Conservation (phyloP, 2,888 invertebrate genomes). For the Leucania comma region DNA sequence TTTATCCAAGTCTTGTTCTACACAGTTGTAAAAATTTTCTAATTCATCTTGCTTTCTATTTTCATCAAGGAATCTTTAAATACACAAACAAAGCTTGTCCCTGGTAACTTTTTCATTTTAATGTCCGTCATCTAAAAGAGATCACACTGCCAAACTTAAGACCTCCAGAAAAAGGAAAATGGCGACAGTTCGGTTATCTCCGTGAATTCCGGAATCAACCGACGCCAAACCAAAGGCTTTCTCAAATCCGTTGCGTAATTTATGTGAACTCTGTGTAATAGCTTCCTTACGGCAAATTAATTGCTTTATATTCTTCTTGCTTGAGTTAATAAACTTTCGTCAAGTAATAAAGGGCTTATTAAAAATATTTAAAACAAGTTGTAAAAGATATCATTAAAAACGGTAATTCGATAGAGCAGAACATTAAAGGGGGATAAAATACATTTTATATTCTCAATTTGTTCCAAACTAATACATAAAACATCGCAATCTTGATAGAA, state of each 20-base stretch:
- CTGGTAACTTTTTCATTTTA: conserved; percentile 30
- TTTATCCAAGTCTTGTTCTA: neutral
- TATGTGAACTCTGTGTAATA: conserved; percentile 36
- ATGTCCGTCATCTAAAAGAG: conserved; percentile 44
- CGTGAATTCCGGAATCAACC: conserved; percentile 48
- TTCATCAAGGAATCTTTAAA: conserved; percentile 11
- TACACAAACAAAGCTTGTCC: conserved; percentile 9
- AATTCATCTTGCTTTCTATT: neutral
- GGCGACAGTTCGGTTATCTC: conserved; percentile 37
- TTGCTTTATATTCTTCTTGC: conserved; percentile 41
- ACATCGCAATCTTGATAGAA: neutral
- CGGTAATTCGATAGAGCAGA: neutral
- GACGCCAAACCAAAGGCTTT: conserved; percentile 51
- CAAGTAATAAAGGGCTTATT: conserved; percentile 10
- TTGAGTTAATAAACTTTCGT: conserved; percentile 34
- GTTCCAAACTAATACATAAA: neutral
- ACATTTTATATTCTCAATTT: neutral
- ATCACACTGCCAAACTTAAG: conserved; percentile 26
- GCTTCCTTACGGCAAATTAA: conserved; percentile 46
- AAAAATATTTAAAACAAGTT: neutral
- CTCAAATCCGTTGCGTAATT: conserved; percentile 53
- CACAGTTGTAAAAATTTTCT: neutral
- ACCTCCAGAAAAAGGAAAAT: conserved; percentile 46
- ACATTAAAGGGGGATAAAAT: neutral
- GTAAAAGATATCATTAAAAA: conserved; percentile 4